These are phyloP conservation scores for Drosophila kambysellisi DNA, from an alignment of 2,888 invertebrate genomes.

Conservation along the genomic window DNA sequence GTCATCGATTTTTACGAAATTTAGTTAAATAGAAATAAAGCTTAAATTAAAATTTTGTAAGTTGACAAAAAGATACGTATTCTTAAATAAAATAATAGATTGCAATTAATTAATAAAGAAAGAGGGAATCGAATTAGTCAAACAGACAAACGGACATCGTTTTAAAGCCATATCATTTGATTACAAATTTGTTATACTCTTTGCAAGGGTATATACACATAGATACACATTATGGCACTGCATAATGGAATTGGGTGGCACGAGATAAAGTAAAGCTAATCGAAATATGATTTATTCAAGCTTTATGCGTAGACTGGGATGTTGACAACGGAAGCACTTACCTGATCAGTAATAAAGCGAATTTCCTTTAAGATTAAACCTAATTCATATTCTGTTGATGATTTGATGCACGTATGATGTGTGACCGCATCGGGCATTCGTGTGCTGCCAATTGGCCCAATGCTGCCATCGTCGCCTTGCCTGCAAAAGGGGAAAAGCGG, in stretches of 20 bases:
- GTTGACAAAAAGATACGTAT: not conserved
- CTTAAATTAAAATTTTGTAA: not conserved
- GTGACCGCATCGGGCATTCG: conserved; percentile 91
- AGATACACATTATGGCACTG: not conserved
- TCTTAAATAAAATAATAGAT: not conserved
- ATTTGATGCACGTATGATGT: conserved; percentile 92
- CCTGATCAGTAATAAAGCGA: conserved; percentile 95
- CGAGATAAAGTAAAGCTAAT: conserved; percentile 8
- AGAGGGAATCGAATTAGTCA: not conserved
- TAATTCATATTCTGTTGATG: conserved; percentile 96
- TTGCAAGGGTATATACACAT: not conserved
- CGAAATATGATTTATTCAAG: conserved; percentile 31
- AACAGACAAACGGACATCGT: not conserved
- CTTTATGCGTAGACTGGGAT: not conserved
- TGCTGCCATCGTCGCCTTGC: conserved; percentile 85
- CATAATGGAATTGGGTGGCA: not conserved
- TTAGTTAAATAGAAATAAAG: too few species aligned
- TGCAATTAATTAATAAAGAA: not conserved
- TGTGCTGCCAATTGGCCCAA: conserved; percentile 88
- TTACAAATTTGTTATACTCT: not conserved
- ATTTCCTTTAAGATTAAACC: conserved; percentile 97
- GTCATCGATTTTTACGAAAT: not conserved
- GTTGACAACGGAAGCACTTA: conserved; percentile 84
- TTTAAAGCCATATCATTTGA: not conserved
- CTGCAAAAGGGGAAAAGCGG: conserved; percentile 66